Conservation (phyloP, 2,797 vertebrate genomes). For the Nothura maculosa region DNA sequence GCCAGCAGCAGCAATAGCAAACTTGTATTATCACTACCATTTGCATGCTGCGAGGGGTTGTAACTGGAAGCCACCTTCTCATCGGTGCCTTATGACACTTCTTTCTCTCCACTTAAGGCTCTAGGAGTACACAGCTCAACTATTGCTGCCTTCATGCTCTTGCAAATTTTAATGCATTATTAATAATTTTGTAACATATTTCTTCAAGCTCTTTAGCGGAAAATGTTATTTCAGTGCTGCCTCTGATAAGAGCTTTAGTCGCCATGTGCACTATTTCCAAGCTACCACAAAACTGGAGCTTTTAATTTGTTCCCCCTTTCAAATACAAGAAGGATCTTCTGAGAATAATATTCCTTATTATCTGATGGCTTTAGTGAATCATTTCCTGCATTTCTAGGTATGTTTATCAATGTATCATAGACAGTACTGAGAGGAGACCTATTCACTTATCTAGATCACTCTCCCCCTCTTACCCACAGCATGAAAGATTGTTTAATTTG, state of each 20-base stretch:
- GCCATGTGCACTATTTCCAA: constrained; percentile 58
- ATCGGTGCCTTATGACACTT: constrained; percentile 27
- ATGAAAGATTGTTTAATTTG: constrained; percentile 47
- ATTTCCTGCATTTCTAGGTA: constrained; percentile 61
- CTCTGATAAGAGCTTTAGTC: constrained; percentile 68
- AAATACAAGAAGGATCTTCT: constrained; percentile 71
- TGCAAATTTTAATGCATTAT: constrained; percentile 76
- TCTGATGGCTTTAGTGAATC: constrained; percentile 73
- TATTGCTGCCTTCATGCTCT: constrained; percentile 57
- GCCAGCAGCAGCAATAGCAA: background rate
- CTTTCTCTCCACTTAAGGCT: constrained; percentile 24
- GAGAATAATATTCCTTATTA: constrained; percentile 75
- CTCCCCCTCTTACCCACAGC: background rate
- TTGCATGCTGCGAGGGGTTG: constrained; percentile 1
- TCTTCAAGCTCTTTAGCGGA: constrained; percentile 72
- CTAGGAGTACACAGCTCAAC: constrained; percentile 42
- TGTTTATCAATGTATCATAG: constrained; percentile 57
- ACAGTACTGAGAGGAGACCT: constrained; percentile 60
- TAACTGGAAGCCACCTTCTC: constrained; percentile 27
- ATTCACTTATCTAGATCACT: background rate
- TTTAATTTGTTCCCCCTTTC: constrained; percentile 69
- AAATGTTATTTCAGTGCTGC: constrained; percentile 68
- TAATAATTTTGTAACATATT: constrained; percentile 75
- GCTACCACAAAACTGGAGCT: constrained; percentile 61
- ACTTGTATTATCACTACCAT: background rate